These are phyloP conservation scores for Sebastes reedi DNA, from an alignment of 2,797 vertebrate species.

Conservation along the genomic window DNA sequence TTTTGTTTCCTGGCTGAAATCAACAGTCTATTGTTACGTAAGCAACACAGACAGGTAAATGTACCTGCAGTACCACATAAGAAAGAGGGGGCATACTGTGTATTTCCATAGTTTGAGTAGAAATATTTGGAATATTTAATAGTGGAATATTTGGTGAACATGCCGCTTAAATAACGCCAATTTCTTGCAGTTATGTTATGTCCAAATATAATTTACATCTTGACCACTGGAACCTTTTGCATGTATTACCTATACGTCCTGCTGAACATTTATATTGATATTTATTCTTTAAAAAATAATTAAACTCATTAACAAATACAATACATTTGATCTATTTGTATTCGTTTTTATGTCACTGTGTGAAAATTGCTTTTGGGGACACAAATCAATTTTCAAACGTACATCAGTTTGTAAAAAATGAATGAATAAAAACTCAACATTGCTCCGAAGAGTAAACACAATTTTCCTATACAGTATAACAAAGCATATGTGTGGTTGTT, in stretches of 20 bases:
- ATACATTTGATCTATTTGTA: neutral
- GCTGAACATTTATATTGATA: neutral
- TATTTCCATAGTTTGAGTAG: slow-evolving; percentile 11
- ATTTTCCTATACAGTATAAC: neutral
- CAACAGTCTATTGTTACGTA: slow-evolving; percentile 22
- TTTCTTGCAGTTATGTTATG: neutral
- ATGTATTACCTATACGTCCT: neutral
- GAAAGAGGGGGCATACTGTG: slow-evolving; percentile 23
- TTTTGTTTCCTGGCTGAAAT: slow-evolving; percentile 30
- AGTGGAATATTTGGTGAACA: neutral
- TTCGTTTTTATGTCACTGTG: neutral
- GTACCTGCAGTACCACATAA: slow-evolving; percentile 43
- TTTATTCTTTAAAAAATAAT: neutral
- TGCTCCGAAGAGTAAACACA: neutral
- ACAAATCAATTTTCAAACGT: slow-evolving; percentile 6
- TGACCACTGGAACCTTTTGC: neutral
- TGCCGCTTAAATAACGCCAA: neutral
- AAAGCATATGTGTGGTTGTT: slow-evolving; percentile 12
- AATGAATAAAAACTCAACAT: neutral
- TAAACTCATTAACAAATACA: neutral
- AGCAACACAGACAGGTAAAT: slow-evolving; percentile 33
- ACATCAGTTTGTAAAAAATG: neutral
- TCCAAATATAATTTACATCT: neutral
- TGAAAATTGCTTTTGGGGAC: neutral
- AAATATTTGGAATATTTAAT: slow-evolving; percentile 13